phyloP scores from a whole-genome alignment of 2,113 vertebrate species.

The Lepus americanus region DNA sequence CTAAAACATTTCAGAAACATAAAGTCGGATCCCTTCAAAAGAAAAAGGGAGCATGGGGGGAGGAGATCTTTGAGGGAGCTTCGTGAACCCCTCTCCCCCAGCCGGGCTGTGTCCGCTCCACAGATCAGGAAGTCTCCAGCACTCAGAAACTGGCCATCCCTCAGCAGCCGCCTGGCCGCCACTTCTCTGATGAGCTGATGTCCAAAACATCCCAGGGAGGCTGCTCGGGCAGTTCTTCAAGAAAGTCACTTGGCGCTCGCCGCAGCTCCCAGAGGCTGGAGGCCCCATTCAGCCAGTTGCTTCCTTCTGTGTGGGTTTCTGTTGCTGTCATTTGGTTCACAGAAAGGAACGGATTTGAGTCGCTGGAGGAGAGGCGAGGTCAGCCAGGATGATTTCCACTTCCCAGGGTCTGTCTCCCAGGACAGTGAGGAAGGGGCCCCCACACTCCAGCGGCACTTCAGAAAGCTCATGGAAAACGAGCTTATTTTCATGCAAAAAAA shows the following conservation, averaged over 20 bases:
- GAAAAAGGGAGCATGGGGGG: neutral
- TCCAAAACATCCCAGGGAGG: neutral
- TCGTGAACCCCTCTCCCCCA: neutral
- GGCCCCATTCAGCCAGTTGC: rapidly evolving
- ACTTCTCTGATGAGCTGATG: neutral
- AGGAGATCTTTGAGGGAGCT: neutral
- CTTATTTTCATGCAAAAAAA: no score
- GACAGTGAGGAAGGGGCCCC: neutral
- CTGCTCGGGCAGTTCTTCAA: neutral
- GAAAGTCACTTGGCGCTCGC: neutral
- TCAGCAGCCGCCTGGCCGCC: neutral
- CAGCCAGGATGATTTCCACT: neutral
- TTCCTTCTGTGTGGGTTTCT: neutral
- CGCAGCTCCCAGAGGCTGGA: neutral
- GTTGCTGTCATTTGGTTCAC: neutral
- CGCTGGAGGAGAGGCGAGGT: no score
- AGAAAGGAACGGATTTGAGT: neutral
- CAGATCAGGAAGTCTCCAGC: neutral
- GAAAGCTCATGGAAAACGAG: no score
- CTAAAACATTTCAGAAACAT: neutral
- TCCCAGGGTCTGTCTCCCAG: neutral
- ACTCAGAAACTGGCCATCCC: neutral
- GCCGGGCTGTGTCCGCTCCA: neutral
- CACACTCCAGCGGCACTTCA: no score
- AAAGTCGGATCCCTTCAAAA: neutral